Base-by-base conservation (phyloP, 2,888 invertebrate genomes). In the Ditula angustiorana region DNA sequence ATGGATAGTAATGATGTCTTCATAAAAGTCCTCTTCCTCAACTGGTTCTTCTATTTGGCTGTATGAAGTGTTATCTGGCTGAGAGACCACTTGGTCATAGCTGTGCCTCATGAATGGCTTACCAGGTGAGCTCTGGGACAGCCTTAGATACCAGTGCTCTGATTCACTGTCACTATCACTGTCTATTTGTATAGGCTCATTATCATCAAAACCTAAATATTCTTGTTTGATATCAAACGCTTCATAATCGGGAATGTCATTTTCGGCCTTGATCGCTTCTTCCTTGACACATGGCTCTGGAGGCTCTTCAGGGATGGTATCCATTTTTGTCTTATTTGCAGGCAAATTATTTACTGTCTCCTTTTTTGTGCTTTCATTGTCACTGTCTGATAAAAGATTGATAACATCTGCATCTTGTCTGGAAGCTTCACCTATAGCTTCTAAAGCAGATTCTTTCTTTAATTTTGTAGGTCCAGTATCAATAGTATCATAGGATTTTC, bases 81-180 rank as follows among this genome's bases (percentile, higher is more conserved):
- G 73, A 5, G 63, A 53, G 41, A 82, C 78, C 55, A 55, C 28
- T 66, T 74, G 76, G 16, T 44, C 53, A 19, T 35, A 13, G 21
- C 47, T 50, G 30, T 50, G 50, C 73, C 83, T 82, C 41, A 73
- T 75, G 60, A 88, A 85, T 30, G 87, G 84, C 72, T 90, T 90
- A 2, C 84, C 83, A 19, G 90, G 87, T 67, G 92, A 87, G 69
- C 81, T 89, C 76, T 94, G 94, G 1, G 95, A 90, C 41, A 95
- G 90, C 49, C 94, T 91, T 49, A 87, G 75, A 16, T 88, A 86
- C 86, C 94, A 94, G 60, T 93, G 82, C 58, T 93, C 91, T 57
- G 92, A 89, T 71, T 93, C 93, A 78, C 93, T 94, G 55, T 94
- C 93, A 76, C 92, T 93, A 33, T 93, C 90, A 77, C 86, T 87